Percentiles rank a stretch among this genome's conserved stretches.
Evolutionary conservation across 2,888 invertebrate genomes (phyloP).

Genomic region (Trimorus sp.): DNA sequence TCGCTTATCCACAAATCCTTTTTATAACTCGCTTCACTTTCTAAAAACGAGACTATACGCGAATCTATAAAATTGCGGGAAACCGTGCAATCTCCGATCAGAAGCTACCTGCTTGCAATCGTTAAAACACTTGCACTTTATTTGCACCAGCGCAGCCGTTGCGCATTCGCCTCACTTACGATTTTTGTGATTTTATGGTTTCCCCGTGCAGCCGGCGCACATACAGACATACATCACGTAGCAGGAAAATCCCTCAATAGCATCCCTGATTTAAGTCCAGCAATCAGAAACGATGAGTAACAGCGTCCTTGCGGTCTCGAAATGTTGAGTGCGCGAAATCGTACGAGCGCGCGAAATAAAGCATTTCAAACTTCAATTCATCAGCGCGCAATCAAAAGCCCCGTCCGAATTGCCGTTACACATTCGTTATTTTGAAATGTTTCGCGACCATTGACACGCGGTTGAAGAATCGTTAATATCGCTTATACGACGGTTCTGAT

Average conservation of each 20-base stretch:
- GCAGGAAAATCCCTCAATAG: no score
- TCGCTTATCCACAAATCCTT: no score
- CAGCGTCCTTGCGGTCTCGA: constrained; percentile 5
- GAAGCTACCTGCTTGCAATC: no score
- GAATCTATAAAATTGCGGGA: no score
- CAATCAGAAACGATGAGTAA: constrained; percentile 26
- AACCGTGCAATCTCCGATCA: no score
- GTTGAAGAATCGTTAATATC: constrained; percentile 51
- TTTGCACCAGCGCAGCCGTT: no score
- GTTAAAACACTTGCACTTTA: no score
- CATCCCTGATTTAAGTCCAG: constrained; percentile 1
- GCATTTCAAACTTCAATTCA: constrained; percentile 15
- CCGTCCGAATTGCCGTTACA: constrained; percentile 22
- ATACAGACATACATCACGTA: no score
- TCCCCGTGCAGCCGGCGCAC: no score
- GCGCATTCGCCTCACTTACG: no score
- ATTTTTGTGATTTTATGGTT: no score
- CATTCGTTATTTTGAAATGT: constrained; percentile 53
- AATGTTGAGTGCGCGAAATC: constrained; percentile 19
- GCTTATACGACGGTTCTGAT: constrained; percentile 44
- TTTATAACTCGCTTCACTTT: not conserved
- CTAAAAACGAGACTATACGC: no score
- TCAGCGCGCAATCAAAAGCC: constrained; percentile 23
- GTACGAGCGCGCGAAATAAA: constrained; percentile 20
- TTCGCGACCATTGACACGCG: constrained; percentile 39